Percentiles rank a stretch among this genome's conserved stretches.
These are phyloP conservation scores for Sebastes trivittatus DNA, from an alignment of 2,797 vertebrate genomes.

Conservation along the genomic window DNA sequence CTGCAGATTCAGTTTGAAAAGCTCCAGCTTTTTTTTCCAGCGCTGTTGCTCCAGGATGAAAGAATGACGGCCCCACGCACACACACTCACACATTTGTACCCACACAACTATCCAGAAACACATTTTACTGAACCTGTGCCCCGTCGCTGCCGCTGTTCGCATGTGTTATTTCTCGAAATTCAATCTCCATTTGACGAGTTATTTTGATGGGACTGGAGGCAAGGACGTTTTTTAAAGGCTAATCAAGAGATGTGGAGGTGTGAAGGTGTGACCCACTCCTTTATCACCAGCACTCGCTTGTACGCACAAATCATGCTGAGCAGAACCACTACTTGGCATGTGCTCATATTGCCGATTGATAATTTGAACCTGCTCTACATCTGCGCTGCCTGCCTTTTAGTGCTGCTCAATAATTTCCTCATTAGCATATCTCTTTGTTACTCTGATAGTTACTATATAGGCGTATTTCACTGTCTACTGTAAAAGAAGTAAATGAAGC, in stretches of 20 bases:
- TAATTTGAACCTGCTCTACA: not conserved
- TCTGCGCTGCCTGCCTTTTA: not conserved
- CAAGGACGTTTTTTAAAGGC: constrained; percentile 12
- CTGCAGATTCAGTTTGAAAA: constrained; percentile 37
- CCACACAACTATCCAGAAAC: constrained; percentile 6
- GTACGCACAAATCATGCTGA: not conserved
- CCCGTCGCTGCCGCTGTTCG: not conserved
- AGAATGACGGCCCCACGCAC: not conserved
- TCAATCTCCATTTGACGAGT: not conserved
- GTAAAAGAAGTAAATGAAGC: constrained; percentile 15
- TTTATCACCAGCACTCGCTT: not conserved
- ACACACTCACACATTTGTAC: not conserved
- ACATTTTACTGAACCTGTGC: not conserved
- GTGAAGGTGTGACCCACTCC: not conserved
- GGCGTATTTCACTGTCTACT: not conserved
- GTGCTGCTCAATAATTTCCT: not conserved
- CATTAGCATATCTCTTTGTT: constrained; percentile 10
- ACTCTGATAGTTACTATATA: not conserved
- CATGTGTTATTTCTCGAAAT: not conserved
- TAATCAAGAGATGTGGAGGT: not conserved
- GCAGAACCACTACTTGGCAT: not conserved
- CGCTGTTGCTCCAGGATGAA: constrained; percentile 9
- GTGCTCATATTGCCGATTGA: constrained; percentile 7
- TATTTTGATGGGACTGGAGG: constrained; percentile 9
- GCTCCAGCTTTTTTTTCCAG: constrained; percentile 7